Evolutionary conservation across 2,113 vertebrate species (phyloP).

Genomic region (Brachypteracias leptosomus): DNA sequence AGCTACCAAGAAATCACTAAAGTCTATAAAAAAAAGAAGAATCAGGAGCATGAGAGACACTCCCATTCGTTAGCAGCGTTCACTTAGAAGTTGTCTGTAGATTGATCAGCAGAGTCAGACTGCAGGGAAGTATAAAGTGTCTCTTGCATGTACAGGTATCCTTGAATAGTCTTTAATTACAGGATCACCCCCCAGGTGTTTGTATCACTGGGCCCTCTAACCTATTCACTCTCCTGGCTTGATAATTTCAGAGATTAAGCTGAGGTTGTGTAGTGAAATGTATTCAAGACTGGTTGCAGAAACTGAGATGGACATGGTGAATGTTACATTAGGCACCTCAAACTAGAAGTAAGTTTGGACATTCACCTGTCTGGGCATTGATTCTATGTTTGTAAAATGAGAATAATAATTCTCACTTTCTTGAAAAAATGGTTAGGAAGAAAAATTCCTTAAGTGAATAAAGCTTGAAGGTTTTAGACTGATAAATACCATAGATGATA

Average conservation of each 20-base stretch:
- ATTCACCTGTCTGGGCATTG: background rate
- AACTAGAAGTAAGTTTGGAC: background rate
- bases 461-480: background rate
- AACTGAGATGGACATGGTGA: background rate
- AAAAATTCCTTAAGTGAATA: background rate
- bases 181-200: background rate
- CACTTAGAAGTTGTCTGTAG: background rate
- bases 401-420: background rate
- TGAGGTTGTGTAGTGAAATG: background rate
- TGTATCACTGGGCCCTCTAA: background rate
- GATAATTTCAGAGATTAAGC: background rate
- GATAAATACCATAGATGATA: background rate
- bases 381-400: background rate
- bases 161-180: background rate
- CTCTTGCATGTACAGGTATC: background rate
- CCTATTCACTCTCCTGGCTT: background rate
- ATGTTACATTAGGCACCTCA: background rate
- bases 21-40: background rate
- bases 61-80: background rate
- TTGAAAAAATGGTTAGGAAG: background rate
- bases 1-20: background rate
- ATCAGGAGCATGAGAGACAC: background rate
- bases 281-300: background rate
- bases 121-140: background rate
- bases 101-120: background rate